Base-by-base conservation (phyloP, 35 echinoderm and acorn worm genomes). In the Amphiura filiformis region DNA sequence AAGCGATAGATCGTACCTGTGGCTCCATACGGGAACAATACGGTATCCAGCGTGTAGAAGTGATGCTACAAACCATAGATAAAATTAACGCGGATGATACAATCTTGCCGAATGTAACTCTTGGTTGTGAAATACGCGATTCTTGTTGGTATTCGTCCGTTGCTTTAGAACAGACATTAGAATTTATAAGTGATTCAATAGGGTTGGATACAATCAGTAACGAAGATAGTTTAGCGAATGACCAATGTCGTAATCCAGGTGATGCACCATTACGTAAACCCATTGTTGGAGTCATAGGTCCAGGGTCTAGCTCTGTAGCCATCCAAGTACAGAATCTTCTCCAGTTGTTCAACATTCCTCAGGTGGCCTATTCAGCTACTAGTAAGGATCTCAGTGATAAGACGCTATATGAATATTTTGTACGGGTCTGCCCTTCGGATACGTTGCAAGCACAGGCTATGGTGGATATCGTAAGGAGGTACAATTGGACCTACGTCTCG, bases 91-190 rank as follows among this genome's bases (percentile, higher is more conserved):
- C 83, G 26, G 84, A 93, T 76, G 49, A 75, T 2, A 84, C 13
- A 0, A 89, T 99, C 40, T 76, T 99, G 17, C 87, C 90, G 0
- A 82, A 91, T 22, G 84, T 99, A 18, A 90, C 38, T 11, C 76
- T 99, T 13, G 96, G 96, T 0, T 91, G 84, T 57, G 96, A 99
- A 77, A 99, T 99, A 77, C 78, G 96, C 11, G 96, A 99, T 65
- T 99, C 96, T 0, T 99, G 96, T 33, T 99, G 96, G 96, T 99
- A 94, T 76, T 92, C 93, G 0, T 94, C 93, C 0, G 96, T 99
- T 26, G 96, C 96, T 28, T 57, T 99, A 1, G 96, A 99, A 70
- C 96, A 99, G 70, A 99, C 93, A 61, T 65, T 99, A 26, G 90
- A 94, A 39, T 99, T 95, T 70, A 81, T 99, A 5, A 92, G 93